A percentile compares a stretch with the other conserved stretches of the same genome.
Conservation (phyloP, 2,113 vertebrate genomes). For the Tupaia tana region DNA sequence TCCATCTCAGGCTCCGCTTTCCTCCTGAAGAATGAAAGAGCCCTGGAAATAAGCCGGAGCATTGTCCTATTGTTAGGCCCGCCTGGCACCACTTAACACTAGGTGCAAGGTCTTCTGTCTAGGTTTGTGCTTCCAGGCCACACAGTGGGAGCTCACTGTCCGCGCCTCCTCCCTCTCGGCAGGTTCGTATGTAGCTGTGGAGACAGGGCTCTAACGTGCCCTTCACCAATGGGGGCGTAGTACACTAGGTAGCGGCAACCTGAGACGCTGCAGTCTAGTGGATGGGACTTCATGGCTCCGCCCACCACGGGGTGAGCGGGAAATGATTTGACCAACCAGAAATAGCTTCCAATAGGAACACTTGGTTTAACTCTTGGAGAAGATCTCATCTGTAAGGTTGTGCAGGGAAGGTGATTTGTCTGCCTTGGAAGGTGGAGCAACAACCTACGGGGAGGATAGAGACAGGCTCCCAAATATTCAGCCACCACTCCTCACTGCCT, state of each 20-base stretch:
- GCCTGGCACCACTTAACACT: neutral
- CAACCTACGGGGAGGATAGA: neutral
- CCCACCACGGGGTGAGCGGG: neutral
- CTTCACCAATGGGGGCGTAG: neutral
- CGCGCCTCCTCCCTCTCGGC: too few relatives aligned
- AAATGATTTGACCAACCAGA: accelerated
- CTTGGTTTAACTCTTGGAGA: neutral
- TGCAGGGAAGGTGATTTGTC: neutral
- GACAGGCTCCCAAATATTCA: neutral
- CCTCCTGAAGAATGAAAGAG: conserved; percentile 88
- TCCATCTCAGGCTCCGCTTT: conserved; percentile 25
- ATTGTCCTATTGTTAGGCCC: conserved; percentile 23
- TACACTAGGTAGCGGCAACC: neutral
- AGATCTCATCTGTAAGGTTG: too few relatives aligned
- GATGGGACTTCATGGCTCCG: neutral
- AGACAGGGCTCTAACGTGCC: too few relatives aligned
- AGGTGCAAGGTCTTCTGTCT: neutral
- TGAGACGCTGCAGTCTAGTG: neutral
- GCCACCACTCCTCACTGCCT: neutral
- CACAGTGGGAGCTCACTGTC: neutral
- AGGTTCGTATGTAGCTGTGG: too few relatives aligned
- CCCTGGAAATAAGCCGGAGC: conserved; percentile 78
- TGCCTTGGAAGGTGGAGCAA: neutral
- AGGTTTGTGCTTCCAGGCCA: neutral
- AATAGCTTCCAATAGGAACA: neutral